Evolutionary conservation across 2,888 invertebrate genomes (phyloP).

Genomic region (Microplitis manilae): DNA sequence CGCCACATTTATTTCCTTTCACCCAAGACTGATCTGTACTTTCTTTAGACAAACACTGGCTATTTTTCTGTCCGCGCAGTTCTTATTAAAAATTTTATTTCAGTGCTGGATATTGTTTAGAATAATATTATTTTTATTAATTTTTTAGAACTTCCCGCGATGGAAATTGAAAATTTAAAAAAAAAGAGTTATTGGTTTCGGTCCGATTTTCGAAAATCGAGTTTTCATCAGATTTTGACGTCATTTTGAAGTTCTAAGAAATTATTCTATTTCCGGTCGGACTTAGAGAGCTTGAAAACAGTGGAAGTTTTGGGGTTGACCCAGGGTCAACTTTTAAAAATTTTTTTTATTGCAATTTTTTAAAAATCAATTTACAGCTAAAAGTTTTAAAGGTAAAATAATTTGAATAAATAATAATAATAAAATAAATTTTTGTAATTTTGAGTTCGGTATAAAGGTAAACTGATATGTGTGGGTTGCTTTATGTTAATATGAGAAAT

Average conservation of each 20-base stretch:
- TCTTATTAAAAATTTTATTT: background rate
- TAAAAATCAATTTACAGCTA: too few relatives aligned
- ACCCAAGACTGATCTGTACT: background rate
- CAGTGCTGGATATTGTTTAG: background rate
- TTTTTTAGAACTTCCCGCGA: background rate
- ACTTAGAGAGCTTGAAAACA: too few relatives aligned
- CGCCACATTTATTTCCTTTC: background rate
- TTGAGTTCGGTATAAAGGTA: background rate
- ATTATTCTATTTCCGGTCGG: too few relatives aligned
- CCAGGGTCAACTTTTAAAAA: too few relatives aligned
- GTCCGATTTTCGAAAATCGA: too few relatives aligned
- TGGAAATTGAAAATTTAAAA: background rate
- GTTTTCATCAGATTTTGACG: too few relatives aligned
- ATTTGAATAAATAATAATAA: too few relatives aligned
- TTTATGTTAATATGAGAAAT: background rate
- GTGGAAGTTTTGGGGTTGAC: too few relatives aligned
- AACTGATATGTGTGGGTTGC: background rate
- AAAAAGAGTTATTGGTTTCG: background rate
- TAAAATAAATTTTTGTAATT: background rate
- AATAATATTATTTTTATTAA: background rate
- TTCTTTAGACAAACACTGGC: background rate
- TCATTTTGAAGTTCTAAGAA: too few relatives aligned
- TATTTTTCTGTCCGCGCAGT: background rate
- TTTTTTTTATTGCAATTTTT: too few relatives aligned
- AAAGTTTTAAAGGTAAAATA: too few relatives aligned